Conservation (phyloP, 2,797 vertebrate genomes). For the Trematomus bernacchii region DNA sequence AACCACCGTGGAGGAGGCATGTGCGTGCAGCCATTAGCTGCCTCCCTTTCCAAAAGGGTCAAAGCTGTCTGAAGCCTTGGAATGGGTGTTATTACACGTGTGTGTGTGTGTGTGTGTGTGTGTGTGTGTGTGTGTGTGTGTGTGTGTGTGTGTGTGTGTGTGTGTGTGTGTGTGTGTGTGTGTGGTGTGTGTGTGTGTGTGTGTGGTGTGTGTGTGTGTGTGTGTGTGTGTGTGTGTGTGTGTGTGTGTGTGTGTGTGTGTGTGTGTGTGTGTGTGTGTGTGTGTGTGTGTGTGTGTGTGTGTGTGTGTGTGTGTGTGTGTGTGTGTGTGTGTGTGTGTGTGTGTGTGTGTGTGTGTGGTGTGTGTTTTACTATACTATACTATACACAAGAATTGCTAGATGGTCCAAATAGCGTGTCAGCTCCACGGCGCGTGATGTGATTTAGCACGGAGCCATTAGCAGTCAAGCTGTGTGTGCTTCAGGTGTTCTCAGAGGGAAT, state of each 20-base stretch:
- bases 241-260: background rate
- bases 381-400: conserved; percentile 17
- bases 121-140: background rate
- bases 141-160: conserved; percentile 7
- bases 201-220: background rate
- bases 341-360: background rate
- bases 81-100: conserved; percentile 50
- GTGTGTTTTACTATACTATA: background rate
- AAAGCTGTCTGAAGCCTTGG: conserved; percentile 44
- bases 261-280: background rate
- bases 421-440: conserved; percentile 44
- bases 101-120: conserved; percentile 3
- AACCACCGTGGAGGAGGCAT: conserved; percentile 36
- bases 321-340: background rate
- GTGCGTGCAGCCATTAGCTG: conserved; percentile 61
- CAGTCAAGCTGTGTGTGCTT: conserved; percentile 67
- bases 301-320: background rate
- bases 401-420: conserved; percentile 35
- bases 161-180: background rate
- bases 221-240: background rate
- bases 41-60: conserved; percentile 53
- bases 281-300: background rate
- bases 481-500: conserved; percentile 66
- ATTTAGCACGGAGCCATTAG: conserved; percentile 67
- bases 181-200: background rate